phyloP scores from a whole-genome alignment of 2,888 invertebrate species.

The Phortica magna region DNA sequence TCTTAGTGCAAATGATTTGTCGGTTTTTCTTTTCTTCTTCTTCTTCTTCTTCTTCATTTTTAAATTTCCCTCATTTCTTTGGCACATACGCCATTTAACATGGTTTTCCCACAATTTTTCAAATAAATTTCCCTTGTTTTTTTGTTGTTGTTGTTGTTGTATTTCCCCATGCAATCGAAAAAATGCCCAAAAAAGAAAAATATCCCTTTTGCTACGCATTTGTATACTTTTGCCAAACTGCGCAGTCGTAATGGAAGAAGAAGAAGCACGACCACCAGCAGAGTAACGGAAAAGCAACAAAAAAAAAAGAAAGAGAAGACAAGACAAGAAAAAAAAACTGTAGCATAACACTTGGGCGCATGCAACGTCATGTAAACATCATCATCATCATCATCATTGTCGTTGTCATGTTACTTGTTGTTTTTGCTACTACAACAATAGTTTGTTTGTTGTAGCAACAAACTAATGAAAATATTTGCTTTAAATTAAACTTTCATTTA shows the following conservation, averaged over 20 bases:
- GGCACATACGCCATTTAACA: background rate
- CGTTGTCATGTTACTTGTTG: background rate
- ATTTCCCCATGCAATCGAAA: background rate
- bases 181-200: background rate
- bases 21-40: constrained; percentile 1
- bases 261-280: background rate
- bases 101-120: background rate
- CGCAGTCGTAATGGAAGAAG: constrained; percentile 65
- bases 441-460: constrained; percentile 20
- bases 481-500: constrained; percentile 34
- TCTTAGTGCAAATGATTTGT: background rate
- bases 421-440: background rate
- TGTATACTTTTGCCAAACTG: constrained; percentile 38
- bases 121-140: background rate
- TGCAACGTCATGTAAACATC: constrained; percentile 16
- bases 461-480: constrained; percentile 35
- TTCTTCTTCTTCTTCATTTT: background rate
- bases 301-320: no score
- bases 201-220: no score
- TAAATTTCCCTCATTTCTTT: background rate
- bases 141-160: background rate
- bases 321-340: background rate
- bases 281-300: background rate
- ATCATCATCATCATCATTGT: background rate
- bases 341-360: constrained; percentile 26